A percentile compares a stretch with the other conserved stretches of the same genome.
phyloP scores from a whole-genome alignment of 1,140 invertebrate genomes.

The Geopemphigus sp. region DNA sequence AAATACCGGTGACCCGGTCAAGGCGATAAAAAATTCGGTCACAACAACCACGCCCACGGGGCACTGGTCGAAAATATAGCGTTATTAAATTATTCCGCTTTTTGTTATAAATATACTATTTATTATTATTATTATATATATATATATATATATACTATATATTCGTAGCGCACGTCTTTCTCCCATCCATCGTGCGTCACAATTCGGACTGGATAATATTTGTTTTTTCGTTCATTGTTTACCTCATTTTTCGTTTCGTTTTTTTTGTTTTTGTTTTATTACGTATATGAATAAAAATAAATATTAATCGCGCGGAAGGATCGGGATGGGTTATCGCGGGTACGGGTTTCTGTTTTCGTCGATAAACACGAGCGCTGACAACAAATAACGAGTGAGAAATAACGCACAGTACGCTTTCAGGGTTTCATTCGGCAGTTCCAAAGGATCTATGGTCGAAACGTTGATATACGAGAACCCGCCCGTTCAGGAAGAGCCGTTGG shows the following conservation, averaged over 20 bases:
- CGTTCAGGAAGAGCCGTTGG: slow-evolving; percentile 66
- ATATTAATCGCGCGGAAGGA: not conserved
- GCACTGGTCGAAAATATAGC: not conserved
- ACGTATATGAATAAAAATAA: slow-evolving; percentile 16
- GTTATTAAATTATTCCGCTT: not conserved
- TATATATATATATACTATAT: slow-evolving; percentile 2
- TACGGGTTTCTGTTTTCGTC: not conserved
- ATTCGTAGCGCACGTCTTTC: too few species aligned
- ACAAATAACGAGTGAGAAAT: not conserved
- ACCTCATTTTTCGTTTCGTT: not conserved
- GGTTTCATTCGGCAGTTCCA: slow-evolving; percentile 88
- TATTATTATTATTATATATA: slow-evolving; percentile 24
- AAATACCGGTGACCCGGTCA: slow-evolving; percentile 26
- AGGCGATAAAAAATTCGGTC: slow-evolving; percentile 37
- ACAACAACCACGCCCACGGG: slow-evolving; percentile 18
- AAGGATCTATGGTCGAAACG: slow-evolving; percentile 92
- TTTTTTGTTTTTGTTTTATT: not conserved
- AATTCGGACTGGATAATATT: not conserved
- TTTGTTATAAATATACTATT: not conserved
- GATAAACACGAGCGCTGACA: not conserved
- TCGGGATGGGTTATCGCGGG: not conserved
- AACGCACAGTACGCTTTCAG: slow-evolving; percentile 59
- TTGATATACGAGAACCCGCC: slow-evolving; percentile 78
- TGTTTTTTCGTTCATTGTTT: not conserved
- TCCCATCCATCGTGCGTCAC: not conserved